Conservation (phyloP, 2,888 invertebrate species). For the Bombyx huttoni region DNA sequence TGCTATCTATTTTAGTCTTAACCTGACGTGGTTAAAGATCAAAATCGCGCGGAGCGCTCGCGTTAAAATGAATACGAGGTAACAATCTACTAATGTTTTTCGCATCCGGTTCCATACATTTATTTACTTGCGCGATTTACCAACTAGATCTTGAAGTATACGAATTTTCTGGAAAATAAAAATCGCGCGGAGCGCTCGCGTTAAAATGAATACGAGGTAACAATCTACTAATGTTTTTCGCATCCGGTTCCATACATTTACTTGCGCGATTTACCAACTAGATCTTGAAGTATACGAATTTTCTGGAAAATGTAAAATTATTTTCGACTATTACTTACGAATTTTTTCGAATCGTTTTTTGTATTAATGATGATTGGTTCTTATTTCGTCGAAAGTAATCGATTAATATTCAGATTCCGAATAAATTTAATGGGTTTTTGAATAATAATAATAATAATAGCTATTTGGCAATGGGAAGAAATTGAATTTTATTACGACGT, state of each 20-base stretch:
- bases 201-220: not conserved
- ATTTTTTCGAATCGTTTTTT: not conserved
- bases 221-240: constrained; percentile 1
- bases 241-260: not conserved
- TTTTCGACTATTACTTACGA: not conserved
- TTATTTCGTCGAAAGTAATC: no score
- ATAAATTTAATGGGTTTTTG: no score
- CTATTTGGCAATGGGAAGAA: no score
- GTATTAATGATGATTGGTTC: not conserved
- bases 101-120: not conserved
- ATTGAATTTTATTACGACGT: no score
- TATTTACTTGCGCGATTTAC: constrained; percentile 1
- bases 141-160: constrained; percentile 1
- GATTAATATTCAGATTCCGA: no score
- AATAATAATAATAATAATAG: no score
- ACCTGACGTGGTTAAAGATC: not conserved
- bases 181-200: not conserved
- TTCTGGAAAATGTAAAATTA: constrained; percentile 1
- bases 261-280: constrained; percentile 1
- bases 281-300: not conserved
- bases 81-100: constrained; percentile 1
- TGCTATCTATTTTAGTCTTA: not conserved
- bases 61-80: not conserved
- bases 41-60: not conserved
- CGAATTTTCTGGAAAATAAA: no score